A percentile compares a stretch with the other conserved stretches of the same genome.
Evolutionary conservation across 2,797 vertebrate genomes (phyloP).

Genomic region (Xenops minutus): DNA sequence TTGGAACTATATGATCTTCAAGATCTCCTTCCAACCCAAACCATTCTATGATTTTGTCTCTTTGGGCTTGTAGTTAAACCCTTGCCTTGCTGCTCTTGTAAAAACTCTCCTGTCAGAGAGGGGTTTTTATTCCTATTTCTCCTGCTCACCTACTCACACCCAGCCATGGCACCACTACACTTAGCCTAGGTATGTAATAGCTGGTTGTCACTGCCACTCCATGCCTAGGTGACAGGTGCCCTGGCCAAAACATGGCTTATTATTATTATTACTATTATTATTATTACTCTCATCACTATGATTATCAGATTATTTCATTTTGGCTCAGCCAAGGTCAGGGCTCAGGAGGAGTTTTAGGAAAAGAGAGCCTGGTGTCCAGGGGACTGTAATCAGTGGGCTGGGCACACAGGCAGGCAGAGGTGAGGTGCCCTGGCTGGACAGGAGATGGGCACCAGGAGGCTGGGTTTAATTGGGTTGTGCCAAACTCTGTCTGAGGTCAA

Average conservation of each 20-base stretch:
- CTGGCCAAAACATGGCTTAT: not conserved
- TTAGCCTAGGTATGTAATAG: conserved; percentile 23
- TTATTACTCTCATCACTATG: not conserved
- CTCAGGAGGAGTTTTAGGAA: not conserved
- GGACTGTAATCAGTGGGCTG: not conserved
- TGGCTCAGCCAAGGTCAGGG: not conserved
- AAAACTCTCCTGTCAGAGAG: not conserved
- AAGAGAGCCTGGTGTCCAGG: fast-evolving
- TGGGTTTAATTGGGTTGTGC: not conserved
- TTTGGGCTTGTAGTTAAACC: not conserved
- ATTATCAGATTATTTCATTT: conserved; percentile 35
- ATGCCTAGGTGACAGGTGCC: conserved; percentile 28
- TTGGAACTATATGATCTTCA: fast-evolving
- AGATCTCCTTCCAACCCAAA: not conserved
- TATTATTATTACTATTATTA: not conserved
- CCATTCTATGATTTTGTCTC: not conserved
- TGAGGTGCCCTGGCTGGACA: not conserved
- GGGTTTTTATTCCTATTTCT: not conserved
- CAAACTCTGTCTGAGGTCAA: not conserved
- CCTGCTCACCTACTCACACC: not conserved
- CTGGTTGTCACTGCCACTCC: not conserved
- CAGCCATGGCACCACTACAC: not conserved
- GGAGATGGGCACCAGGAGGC: not conserved
- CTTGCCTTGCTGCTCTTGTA: not conserved
- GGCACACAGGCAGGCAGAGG: not conserved